Evolutionary conservation across 2,797 vertebrate species (phyloP).

Genomic region (Galagoides demidoff): DNA sequence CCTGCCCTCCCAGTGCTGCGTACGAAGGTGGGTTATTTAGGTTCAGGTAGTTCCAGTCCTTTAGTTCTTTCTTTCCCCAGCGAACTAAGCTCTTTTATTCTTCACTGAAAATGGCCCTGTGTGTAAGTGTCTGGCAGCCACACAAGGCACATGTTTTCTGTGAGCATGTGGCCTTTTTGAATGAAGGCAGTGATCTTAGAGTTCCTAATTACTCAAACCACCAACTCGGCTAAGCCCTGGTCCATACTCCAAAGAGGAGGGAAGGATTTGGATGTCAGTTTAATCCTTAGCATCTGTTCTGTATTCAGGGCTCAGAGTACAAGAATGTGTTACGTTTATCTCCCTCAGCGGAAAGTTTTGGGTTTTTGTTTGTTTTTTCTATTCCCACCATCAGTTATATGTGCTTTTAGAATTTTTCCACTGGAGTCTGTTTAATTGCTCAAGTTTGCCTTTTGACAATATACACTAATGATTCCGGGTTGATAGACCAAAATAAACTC

Average conservation of each 20-base stretch:
- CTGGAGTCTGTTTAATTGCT: neutral
- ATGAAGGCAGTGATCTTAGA: constrained; percentile 74
- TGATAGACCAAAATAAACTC: neutral
- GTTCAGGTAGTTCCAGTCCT: neutral
- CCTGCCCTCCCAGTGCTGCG: neutral
- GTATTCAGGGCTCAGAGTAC: constrained; percentile 33
- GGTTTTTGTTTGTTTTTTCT: constrained; percentile 64
- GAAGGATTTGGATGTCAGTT: constrained; percentile 63
- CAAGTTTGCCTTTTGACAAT: constrained; percentile 22
- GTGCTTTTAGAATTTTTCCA: constrained; percentile 1
- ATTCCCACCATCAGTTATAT: neutral
- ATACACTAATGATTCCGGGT: neutral
- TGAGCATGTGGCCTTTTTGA: constrained; percentile 69
- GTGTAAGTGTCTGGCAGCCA: constrained; percentile 58
- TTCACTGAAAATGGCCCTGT: neutral
- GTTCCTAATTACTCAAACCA: constrained; percentile 76
- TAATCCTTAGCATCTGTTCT: constrained; percentile 77
- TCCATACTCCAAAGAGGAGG: neutral
- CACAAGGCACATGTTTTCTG: constrained; percentile 68
- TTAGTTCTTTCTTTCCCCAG: neutral
- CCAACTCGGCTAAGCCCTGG: constrained; percentile 67
- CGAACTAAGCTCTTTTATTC: constrained; percentile 27
- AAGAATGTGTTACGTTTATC: neutral
- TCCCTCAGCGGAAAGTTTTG: constrained; percentile 9
- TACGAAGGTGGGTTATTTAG: neutral